Base-by-base conservation (phyloP, 30 jellyfish, hydroid and myxozoan genomes). In the Pseudorhiza aurosa region DNA sequence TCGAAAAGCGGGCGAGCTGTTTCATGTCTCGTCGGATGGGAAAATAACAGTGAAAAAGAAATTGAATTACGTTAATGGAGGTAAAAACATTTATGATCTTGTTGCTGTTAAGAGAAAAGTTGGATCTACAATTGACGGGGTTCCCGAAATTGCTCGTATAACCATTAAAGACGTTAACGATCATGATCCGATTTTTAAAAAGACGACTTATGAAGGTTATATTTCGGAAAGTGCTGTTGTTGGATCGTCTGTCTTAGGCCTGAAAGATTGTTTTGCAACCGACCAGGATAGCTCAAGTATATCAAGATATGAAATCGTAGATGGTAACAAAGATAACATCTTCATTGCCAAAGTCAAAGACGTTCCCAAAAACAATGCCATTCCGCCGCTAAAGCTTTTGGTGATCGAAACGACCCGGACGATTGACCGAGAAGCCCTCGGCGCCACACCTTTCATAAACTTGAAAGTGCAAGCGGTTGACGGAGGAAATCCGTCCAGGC, bases 181-280 rank as follows among this genome's bases (percentile, higher is more conserved):
- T 60, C 95, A 92, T 68, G 77, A 65, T 59, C 98, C 98, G 1
- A 83, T 59, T 17, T 92, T 92, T 71, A 92, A 85, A 79, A 83
- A 77, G 58, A 44, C 77, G 43, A 72, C 45, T 14, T 92, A 92
- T 58, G 24, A 19, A 42, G 98, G 98, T 6, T 82, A 80, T 25
- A 85, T 92, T 65, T 71, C 75, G 21, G 98, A 92, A 65, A 95
- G 98, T 2, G 57, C 80, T 15, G 81, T 93, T 11, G 95, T 96
- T 31, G 98, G 96, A 25, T 77, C 96, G 46, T 55, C 86, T 4
- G 98, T 92, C 44, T 72, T 37, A 9, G 98, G 98, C 12, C 82
- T 92, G 22, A 96, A 92, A 43, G 98, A 92, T 64, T 92, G 98
- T 65, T 92, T 92, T 57, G 98, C 98, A 4, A 92, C 96, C 17